These are phyloP conservation scores for Drosophila ananassae DNA, from an alignment of 1,140 invertebrate species.

Conservation along the genomic window DNA sequence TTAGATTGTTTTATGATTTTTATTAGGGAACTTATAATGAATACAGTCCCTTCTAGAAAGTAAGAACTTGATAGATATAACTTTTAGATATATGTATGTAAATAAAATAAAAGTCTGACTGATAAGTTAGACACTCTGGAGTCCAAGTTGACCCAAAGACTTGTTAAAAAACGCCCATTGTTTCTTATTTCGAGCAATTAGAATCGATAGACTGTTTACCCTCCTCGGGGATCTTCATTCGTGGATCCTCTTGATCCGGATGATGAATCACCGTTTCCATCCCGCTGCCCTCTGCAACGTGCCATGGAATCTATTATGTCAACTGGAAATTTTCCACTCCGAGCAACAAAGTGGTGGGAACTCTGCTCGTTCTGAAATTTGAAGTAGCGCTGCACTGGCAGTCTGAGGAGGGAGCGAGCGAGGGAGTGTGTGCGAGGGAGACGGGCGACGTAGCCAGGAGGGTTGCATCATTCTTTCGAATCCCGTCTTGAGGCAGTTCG, in stretches of 20 bases:
- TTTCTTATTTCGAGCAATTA: too few relatives aligned
- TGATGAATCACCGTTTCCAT: not conserved
- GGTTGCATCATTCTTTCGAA: constrained; percentile 8
- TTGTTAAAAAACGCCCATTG: too few relatives aligned
- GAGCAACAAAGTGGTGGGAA: constrained; percentile 16
- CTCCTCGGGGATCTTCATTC: too few relatives aligned
- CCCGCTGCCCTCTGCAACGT: not conserved
- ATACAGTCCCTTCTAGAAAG: too few relatives aligned
- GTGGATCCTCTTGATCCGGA: not conserved
- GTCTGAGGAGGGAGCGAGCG: constrained; percentile 2
- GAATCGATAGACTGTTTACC: too few relatives aligned
- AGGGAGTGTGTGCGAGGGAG: not conserved
- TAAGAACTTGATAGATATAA: too few relatives aligned
- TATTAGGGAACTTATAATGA: too few relatives aligned
- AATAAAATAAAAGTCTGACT: too few relatives aligned
- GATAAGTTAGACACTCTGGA: too few relatives aligned
- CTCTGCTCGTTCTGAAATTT: constrained; percentile 1
- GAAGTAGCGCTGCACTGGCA: constrained; percentile 8
- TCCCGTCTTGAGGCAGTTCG: not conserved
- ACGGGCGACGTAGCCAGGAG: not conserved
- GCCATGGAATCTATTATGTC: not conserved
- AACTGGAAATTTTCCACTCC: constrained; percentile 42
- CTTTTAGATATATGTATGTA: too few relatives aligned
- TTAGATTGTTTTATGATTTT: too few relatives aligned
- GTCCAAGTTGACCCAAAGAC: too few relatives aligned